phyloP scores from a whole-genome alignment of 2,888 invertebrate species.

The Dryadula phaetusa region DNA sequence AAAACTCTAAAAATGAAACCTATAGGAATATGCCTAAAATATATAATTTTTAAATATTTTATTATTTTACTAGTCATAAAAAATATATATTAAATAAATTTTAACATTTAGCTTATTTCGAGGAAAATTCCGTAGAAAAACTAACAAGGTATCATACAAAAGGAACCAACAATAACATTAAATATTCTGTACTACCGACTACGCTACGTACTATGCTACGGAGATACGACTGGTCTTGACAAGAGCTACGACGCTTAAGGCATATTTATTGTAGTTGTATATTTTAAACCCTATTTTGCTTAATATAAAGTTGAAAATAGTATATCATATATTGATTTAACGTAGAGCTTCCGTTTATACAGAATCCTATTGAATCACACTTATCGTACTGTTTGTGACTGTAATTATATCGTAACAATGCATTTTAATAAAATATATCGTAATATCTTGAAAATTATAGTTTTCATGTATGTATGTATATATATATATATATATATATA shows the following conservation, averaged over 20 bases:
- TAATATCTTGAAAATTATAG: too few species aligned
- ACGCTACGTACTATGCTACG: constrained; percentile 22
- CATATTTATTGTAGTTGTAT: not conserved
- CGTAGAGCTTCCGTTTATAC: constrained; percentile 12
- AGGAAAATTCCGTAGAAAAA: not conserved
- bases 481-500: too few species aligned
- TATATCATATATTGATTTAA: not conserved
- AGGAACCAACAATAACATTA: constrained; percentile 16
- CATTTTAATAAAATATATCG: not conserved
- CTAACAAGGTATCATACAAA: constrained; percentile 7
- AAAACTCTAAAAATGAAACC: too few species aligned
- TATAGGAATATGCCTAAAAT: too few species aligned
- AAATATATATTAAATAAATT: not conserved
- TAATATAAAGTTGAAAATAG: not conserved
- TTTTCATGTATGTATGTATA: not conserved
- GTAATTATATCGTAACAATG: not conserved
- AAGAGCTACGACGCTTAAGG: constrained; percentile 28
- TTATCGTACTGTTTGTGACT: constrained; percentile 10
- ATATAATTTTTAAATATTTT: too few species aligned
- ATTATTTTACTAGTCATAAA: too few species aligned
- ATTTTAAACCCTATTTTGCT: not conserved
- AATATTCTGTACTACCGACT: constrained; percentile 4
- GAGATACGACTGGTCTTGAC: constrained; percentile 24
- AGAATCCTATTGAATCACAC: constrained; percentile 19
- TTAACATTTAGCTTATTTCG: not conserved